Conservation (phyloP, 1,140 invertebrate genomes). For the Nasonia vitripennis region DNA sequence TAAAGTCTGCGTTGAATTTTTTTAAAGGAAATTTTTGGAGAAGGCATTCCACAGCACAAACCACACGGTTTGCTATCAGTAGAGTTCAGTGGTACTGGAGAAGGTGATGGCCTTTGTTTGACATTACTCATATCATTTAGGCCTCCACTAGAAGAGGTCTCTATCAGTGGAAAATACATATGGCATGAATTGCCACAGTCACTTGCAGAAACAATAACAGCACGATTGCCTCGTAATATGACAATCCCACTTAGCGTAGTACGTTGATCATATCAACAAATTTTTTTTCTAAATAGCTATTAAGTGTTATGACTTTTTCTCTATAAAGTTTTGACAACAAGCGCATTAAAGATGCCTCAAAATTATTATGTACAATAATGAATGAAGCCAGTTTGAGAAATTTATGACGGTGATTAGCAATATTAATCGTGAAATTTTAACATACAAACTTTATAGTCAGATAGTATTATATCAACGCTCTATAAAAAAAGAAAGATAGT, state of each 20-base stretch:
- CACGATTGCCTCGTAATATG: conserved; percentile 82
- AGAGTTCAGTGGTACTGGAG: conserved; percentile 76
- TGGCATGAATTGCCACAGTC: conserved; percentile 88
- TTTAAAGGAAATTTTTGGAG: conserved; percentile 88
- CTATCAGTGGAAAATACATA: conserved; percentile 89
- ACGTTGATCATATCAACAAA: conserved; percentile 75
- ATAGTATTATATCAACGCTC: conserved; percentile 1
- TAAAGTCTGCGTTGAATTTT: conserved; percentile 28
- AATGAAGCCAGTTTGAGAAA: neutral
- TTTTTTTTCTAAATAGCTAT: neutral
- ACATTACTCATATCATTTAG: conserved; percentile 90
- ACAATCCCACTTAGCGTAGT: conserved; percentile 88
- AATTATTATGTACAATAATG: conserved; percentile 12
- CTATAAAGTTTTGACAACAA: neutral
- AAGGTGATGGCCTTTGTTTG: conserved; percentile 87
- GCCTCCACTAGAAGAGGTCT: conserved; percentile 88
- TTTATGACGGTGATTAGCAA: neutral
- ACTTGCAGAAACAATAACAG: conserved; percentile 82
- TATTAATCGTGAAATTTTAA: conserved; percentile 12
- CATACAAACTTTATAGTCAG: conserved; percentile 16
- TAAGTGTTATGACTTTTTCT: conserved; percentile 7
- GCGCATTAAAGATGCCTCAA: neutral
- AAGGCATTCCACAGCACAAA: conserved; percentile 88
- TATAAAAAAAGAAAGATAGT: neutral
- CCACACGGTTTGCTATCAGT: conserved; percentile 87